phyloP scores from a whole-genome alignment of 2,113 vertebrate species.

The Pseudonaja textilis region DNA sequence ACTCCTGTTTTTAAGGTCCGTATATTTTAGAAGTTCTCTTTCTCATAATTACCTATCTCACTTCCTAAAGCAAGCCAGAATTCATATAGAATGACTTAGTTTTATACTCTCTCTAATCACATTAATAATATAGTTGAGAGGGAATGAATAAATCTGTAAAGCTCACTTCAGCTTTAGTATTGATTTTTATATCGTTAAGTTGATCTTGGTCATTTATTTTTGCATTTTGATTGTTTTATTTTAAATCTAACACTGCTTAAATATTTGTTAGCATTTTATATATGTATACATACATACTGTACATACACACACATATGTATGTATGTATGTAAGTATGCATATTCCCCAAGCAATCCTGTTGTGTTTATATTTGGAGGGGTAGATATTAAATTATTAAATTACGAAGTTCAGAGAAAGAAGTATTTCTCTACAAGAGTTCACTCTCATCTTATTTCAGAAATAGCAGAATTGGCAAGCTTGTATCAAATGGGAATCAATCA shows the following conservation, averaged over 20 bases:
- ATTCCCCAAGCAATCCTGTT: not conserved
- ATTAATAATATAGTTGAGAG: not conserved
- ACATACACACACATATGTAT: no score
- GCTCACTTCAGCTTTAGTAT: not conserved
- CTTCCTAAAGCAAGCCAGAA: not conserved
- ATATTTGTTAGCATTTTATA: not conserved
- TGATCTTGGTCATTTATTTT: not conserved
- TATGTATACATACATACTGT: no score
- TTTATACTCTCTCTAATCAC: not conserved
- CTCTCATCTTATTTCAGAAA: not conserved
- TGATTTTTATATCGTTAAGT: not conserved
- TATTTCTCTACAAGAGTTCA: not conserved
- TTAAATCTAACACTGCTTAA: not conserved
- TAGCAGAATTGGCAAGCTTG: not conserved
- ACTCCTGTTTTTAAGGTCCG: not conserved
- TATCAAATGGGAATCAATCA: not conserved
- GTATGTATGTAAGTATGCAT: no score
- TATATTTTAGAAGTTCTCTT: not conserved
- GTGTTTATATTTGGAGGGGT: not conserved
- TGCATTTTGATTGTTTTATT: not conserved
- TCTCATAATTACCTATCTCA: not conserved
- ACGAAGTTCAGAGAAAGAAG: not conserved
- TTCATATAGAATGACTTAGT: not conserved
- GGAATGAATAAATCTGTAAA: not conserved
- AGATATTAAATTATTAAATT: not conserved